Evolutionary conservation across 2,113 vertebrate genomes (phyloP).

Genomic region (Corydoras maculifer): DNA sequence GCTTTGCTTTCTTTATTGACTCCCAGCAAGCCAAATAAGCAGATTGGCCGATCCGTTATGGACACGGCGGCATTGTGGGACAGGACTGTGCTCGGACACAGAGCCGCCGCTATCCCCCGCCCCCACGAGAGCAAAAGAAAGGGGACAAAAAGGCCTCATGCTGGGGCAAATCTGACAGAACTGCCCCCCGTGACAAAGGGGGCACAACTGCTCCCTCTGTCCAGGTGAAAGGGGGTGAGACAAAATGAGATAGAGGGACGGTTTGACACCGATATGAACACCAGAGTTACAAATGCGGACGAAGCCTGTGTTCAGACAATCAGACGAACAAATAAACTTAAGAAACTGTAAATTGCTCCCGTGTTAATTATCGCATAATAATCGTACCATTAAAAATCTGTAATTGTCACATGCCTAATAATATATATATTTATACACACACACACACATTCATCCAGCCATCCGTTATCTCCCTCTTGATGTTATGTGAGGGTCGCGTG

Average conservation of each 20-base stretch:
- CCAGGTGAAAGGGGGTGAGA: slow-evolving; percentile 73
- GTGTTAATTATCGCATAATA: too few relatives aligned
- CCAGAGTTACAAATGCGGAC: too few relatives aligned
- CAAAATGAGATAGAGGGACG: neutral
- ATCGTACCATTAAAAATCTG: too few relatives aligned
- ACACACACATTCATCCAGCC: too few relatives aligned
- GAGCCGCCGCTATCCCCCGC: slow-evolving; percentile 67
- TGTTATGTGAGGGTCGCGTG: too few relatives aligned
- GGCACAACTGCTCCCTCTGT: slow-evolving; percentile 71
- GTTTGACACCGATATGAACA: too few relatives aligned
- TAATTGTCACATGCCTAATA: too few relatives aligned
- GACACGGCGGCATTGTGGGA: slow-evolving; percentile 70
- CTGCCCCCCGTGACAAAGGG: slow-evolving; percentile 74
- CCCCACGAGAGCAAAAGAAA: slow-evolving; percentile 68
- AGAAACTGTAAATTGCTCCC: too few relatives aligned
- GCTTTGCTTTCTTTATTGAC: slow-evolving; percentile 78
- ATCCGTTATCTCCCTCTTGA: too few relatives aligned
- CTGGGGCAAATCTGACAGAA: slow-evolving; percentile 80
- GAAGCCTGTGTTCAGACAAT: too few relatives aligned
- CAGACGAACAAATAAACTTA: too few relatives aligned
- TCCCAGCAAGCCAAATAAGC: slow-evolving; percentile 85
- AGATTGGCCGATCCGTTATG: slow-evolving; percentile 77
- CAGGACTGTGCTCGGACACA: slow-evolving; percentile 74
- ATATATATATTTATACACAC: too few relatives aligned
- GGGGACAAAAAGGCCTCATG: slow-evolving; percentile 81